These are phyloP conservation scores for Stictocephala bisonia DNA, from an alignment of 2,888 invertebrate species.

Conservation along the genomic window DNA sequence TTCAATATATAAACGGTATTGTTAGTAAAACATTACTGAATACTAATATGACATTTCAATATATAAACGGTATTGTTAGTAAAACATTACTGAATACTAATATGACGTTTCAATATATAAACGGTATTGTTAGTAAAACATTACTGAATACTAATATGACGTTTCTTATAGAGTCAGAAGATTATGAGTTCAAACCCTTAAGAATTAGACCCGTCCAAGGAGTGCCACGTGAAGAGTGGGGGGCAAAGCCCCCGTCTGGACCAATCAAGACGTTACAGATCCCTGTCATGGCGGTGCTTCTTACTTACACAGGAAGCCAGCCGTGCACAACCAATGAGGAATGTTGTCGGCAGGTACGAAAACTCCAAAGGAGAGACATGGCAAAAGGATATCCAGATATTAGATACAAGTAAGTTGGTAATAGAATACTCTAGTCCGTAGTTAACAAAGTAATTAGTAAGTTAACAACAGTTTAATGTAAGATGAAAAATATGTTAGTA, in stretches of 20 bases:
- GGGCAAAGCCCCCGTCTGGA: neutral
- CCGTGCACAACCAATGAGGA: neutral
- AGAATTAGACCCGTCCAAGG: neutral
- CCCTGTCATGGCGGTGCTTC: neutral
- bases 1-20: too few species aligned
- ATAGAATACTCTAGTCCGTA: neutral
- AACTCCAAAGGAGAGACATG: neutral
- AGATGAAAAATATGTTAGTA: neutral
- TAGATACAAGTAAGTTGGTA: neutral
- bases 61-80: too few species aligned
- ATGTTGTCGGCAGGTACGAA: neutral
- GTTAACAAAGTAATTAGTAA: neutral
- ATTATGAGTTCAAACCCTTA: neutral
- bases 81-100: too few species aligned
- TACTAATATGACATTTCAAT: too few species aligned
- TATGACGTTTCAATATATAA: too few species aligned
- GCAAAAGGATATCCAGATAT: neutral
- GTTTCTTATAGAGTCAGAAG: too few species aligned
- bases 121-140: too few species aligned
- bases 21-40: too few species aligned
- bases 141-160: too few species aligned
- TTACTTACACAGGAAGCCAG: conserved; percentile 6
- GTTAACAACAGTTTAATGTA: neutral
- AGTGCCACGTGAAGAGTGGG: neutral
- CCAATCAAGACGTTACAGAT: neutral